Conservation (phyloP, 2,113 vertebrate species). For the Ahaetulla prasina region DNA sequence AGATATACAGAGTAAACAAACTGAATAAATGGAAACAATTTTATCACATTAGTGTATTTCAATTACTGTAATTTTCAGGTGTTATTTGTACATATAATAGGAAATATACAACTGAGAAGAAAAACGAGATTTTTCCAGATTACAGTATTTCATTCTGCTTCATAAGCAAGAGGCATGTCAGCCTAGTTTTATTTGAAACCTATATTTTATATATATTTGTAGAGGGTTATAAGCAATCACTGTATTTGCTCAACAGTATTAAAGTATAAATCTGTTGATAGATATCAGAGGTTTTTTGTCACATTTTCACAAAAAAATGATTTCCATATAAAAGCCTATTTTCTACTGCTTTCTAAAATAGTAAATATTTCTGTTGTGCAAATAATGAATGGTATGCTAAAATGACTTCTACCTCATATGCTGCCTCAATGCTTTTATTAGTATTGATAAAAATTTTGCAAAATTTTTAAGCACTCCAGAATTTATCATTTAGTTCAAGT, state of each 20-base stretch:
- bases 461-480: neutral
- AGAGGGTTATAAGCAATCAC: conserved; percentile 40
- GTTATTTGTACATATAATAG: conserved; percentile 8
- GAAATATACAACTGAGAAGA: neutral
- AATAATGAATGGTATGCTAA: conserved; percentile 46
- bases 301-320: conserved; percentile 12
- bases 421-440: neutral
- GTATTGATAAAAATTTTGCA: neutral
- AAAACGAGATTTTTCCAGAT: conserved; percentile 18
- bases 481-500: neutral
- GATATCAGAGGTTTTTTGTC: neutral
- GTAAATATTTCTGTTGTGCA: conserved; percentile 23
- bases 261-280: conserved; percentile 40
- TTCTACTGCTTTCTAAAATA: conserved; percentile 29
- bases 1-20: conserved; percentile 13
- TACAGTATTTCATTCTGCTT: conserved; percentile 31
- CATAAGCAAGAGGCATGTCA: conserved; percentile 18
- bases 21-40: conserved; percentile 22
- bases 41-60: conserved; percentile 19
- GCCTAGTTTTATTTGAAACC: conserved; percentile 29
- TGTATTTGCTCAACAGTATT: conserved; percentile 47
- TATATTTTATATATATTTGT: conserved; percentile 54
- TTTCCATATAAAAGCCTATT: conserved; percentile 32
- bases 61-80: conserved; percentile 1
- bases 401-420: conserved; percentile 1